Conservation (phyloP, 2,113 vertebrate genomes). For the Tyto alba region DNA sequence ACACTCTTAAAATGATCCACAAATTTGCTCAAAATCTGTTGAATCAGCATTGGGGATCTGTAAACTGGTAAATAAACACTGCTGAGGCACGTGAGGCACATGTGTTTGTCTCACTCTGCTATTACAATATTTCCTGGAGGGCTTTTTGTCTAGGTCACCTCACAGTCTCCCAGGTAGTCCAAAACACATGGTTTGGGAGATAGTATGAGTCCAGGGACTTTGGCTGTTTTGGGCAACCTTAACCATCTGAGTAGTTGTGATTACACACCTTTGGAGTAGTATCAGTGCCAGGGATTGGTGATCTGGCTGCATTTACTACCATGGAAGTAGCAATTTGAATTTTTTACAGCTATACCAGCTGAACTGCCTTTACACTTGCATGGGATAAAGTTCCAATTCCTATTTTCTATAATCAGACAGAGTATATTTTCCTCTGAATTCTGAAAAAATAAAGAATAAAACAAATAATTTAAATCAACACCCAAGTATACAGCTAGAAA, state of each 20-base stretch:
- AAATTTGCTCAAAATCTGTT: not conserved
- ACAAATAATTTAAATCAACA: not conserved
- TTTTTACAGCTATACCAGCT: not conserved
- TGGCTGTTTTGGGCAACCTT: not conserved
- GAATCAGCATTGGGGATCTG: not conserved
- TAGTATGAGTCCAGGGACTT: not conserved
- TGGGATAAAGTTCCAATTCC: not conserved
- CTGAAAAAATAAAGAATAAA: not conserved
- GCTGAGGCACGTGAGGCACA: not conserved
- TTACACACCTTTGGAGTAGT: not conserved
- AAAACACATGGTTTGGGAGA: not conserved
- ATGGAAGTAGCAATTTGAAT: not conserved
- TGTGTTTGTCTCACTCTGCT: accelerated
- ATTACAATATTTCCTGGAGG: not conserved
- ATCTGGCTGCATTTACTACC: not conserved
- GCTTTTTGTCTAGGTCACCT: not conserved
- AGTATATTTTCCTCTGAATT: not conserved
- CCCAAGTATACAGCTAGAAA: not conserved
- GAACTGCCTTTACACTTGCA: not conserved
- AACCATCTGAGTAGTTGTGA: not conserved
- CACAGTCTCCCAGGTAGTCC: not conserved
- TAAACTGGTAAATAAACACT: not conserved
- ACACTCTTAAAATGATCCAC: accelerated
- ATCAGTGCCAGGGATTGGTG: not conserved
- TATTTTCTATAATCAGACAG: not conserved